Percentiles rank a stretch among this genome's conserved stretches.
These are phyloP conservation scores for Melierax canorus DNA, from an alignment of 2,113 vertebrate genomes.

Conservation along the genomic window DNA sequence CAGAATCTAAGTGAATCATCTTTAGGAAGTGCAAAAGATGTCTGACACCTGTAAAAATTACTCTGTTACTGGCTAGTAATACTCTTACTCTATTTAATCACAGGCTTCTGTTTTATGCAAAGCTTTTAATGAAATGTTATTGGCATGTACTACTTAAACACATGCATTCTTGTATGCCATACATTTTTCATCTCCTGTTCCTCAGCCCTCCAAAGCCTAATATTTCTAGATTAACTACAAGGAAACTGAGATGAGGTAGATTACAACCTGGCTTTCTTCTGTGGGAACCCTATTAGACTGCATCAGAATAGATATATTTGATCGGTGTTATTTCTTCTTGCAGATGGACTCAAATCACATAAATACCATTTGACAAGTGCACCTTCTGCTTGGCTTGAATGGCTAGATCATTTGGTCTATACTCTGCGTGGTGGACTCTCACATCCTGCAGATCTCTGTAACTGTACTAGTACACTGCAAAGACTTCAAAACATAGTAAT, in stretches of 20 bases:
- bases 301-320: not conserved
- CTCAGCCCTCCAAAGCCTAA: not conserved
- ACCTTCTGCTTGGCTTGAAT: not conserved
- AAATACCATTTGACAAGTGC: not conserved
- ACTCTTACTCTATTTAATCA: conserved; percentile 13
- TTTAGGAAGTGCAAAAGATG: not conserved
- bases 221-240: not conserved
- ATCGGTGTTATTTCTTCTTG: not conserved
- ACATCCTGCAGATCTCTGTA: not conserved
- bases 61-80: not conserved
- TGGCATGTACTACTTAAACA: not conserved
- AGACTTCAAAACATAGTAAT: not conserved
- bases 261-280: not conserved
- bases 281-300: not conserved
- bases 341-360: not conserved
- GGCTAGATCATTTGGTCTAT: not conserved
- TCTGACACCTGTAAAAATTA: not conserved
- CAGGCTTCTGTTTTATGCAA: not conserved
- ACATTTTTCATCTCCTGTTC: not conserved
- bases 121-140: not conserved
- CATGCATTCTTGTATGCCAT: not conserved
- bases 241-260: not conserved
- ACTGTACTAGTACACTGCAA: not conserved
- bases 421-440: not conserved
- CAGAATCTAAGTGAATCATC: not conserved